A percentile compares a stretch with the other conserved stretches of the same genome.
These are phyloP conservation scores for Spea multiplicata DNA, from an alignment of 2,113 vertebrate species.

Conservation along the genomic window DNA sequence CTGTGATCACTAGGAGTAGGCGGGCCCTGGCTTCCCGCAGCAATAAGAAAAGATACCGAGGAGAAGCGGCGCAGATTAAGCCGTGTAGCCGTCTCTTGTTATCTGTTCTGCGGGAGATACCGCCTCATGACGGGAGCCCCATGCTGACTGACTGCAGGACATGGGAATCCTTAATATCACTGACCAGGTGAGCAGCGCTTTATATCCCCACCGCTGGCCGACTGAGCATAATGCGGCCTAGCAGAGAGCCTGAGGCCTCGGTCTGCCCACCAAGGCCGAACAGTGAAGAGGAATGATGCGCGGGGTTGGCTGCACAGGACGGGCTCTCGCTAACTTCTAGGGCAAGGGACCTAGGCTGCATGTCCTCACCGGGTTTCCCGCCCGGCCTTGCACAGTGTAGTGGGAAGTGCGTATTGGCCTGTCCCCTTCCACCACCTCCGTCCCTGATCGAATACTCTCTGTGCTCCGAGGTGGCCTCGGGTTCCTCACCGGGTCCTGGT, in stretches of 20 bases:
- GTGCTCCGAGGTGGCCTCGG: neutral
- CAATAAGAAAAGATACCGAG: slow-evolving; percentile 51
- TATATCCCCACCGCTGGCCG: slow-evolving; percentile 37
- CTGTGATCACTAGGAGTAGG: slow-evolving; percentile 57
- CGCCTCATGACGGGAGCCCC: slow-evolving; percentile 71
- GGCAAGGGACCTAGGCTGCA: neutral
- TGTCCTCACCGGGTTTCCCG: neutral
- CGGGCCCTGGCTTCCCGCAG: slow-evolving; percentile 59
- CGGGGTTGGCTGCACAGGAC: neutral
- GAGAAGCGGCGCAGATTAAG: slow-evolving; percentile 20
- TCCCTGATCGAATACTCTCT: neutral
- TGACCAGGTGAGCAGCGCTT: slow-evolving; percentile 77
- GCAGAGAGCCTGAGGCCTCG: slow-evolving; percentile 42
- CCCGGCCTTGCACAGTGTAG: neutral
- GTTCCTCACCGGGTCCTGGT: neutral
- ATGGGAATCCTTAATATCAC: slow-evolving; percentile 88
- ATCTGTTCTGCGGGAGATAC: slow-evolving; percentile 33
- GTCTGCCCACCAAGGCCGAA: slow-evolving; percentile 22
- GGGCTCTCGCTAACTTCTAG: neutral
- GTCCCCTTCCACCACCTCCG: neutral
- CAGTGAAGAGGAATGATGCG: too few relatives aligned
- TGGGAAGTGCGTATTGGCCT: neutral
- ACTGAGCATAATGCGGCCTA: slow-evolving; percentile 52
- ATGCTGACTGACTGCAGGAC: slow-evolving; percentile 75
- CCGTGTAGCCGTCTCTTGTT: slow-evolving; percentile 59